Evolutionary conservation across 2,113 vertebrate genomes (phyloP), one percentile per base, ranked within the genome.

Genomic region (Melospiza georgiana): DNA sequence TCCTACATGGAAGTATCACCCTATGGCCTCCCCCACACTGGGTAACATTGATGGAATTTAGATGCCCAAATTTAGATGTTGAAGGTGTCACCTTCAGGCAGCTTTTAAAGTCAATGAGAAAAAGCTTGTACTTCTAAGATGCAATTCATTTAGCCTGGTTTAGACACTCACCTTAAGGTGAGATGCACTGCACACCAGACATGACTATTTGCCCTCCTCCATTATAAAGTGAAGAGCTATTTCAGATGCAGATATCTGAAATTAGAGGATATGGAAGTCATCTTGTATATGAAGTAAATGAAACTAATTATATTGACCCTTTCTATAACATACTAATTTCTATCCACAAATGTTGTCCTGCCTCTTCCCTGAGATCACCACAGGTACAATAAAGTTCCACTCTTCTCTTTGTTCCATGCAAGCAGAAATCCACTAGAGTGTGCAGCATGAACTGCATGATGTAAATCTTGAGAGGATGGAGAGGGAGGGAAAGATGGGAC

Each of bases 61-160:
- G 51, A 72, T 63, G 77, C n/a, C n/a, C 22, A 85, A 41, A 79
- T 73, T 87, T 52, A 73, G 10, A 73, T 19, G 59, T 51, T 74
- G 27, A 57, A 92, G 67, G 33, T 11, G 2, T 83, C 51, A 86
- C 79, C 83, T 86, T 88, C 52, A 88, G 76, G 88, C 49, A 30
- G 61, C 83, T 76, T 92, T 81, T 95, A 44, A 84, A 87, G 83
- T 18, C 52, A 78, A 25, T n/a, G 27, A 89, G 57, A 43, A 67
- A 83, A 93, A 90, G 20, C 63, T 30, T 63, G 55, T 39, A 48
- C 59, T 92, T 92, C 37, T 71, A 59, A 93, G 59, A 58, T 11
- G 72, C 68, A 77, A 94, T 92, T 94, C 2, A 86, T 80, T 90
- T 90, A 90, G 37, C 68, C 43, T 69, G 71, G n/a, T 90, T 95